Percentiles rank a stretch among this genome's conserved stretches.
Conservation (phyloP, 1,140 invertebrate genomes). For the Aphelinus atriplicis region DNA sequence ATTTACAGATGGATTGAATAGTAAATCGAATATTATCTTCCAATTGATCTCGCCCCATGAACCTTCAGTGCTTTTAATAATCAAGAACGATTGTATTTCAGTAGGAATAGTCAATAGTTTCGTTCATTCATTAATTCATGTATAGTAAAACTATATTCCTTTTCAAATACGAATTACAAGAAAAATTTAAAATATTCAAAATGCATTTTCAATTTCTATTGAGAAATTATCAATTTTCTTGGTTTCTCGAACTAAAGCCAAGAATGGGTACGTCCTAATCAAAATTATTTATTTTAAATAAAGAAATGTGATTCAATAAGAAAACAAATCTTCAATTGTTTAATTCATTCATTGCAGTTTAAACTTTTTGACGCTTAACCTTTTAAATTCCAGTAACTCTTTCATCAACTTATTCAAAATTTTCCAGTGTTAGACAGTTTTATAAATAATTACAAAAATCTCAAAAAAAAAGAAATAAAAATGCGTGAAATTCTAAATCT, state of each 20-base stretch:
- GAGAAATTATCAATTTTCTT: neutral
- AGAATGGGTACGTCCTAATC: too few species aligned
- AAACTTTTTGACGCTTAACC: conserved; percentile 8
- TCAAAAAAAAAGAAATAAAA: conserved; percentile 42
- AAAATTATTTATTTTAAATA: too few species aligned
- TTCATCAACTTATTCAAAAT: conserved; percentile 8
- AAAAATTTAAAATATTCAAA: neutral
- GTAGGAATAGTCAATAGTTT: too few species aligned
- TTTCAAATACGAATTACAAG: neutral
- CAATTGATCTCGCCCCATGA: too few species aligned
- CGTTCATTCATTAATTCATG: too few species aligned
- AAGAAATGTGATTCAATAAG: too few species aligned
- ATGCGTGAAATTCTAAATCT: conserved; percentile 74
- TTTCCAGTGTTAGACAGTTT: conserved; percentile 12
- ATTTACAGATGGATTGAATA: too few species aligned
- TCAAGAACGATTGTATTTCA: too few species aligned
- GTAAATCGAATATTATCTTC: too few species aligned
- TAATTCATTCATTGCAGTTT: conserved; percentile 3
- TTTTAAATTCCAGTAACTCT: conserved; percentile 24
- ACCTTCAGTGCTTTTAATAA: too few species aligned
- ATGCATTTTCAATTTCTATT: neutral
- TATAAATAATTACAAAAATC: neutral
- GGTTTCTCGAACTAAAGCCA: too few species aligned
- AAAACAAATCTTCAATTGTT: conserved; percentile 23
- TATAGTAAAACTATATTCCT: too few species aligned